A percentile compares a stretch with the other conserved stretches of the same genome.
phyloP scores from a whole-genome alignment of 2,888 invertebrate species.

The Chymomyza fuscimana region DNA sequence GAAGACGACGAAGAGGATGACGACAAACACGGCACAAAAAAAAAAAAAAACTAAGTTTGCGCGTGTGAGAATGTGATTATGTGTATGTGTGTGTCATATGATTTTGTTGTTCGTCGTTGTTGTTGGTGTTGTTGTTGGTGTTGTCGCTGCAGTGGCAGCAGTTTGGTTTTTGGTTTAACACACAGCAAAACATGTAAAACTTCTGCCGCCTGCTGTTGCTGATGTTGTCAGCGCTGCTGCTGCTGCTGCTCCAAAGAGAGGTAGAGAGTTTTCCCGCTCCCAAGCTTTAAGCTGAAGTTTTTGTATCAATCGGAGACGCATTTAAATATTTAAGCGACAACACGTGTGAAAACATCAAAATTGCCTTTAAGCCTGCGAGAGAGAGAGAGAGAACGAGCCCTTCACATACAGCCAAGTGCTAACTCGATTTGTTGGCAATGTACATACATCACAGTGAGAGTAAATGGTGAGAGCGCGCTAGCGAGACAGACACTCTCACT shows the following conservation, averaged over 20 bases:
- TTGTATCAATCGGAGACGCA: slow-evolving; percentile 46
- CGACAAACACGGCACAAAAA: slow-evolving; percentile 17
- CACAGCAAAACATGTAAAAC: slow-evolving; percentile 66
- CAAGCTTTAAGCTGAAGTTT: background rate
- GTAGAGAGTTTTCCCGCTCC: background rate
- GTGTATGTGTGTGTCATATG: slow-evolving; percentile 33
- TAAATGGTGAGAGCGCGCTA: background rate
- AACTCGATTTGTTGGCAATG: slow-evolving; percentile 39
- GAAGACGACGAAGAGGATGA: background rate
- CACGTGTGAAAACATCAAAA: slow-evolving; percentile 67
- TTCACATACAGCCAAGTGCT: slow-evolving; percentile 18
- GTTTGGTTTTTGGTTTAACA: slow-evolving; percentile 63
- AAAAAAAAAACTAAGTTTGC: slow-evolving; percentile 25
- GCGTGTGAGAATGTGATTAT: slow-evolving; percentile 15
- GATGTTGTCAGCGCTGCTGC: slow-evolving; percentile 58
- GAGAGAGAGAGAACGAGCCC: background rate
- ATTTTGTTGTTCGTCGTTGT: slow-evolving; percentile 32
- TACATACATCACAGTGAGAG: background rate
- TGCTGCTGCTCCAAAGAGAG: slow-evolving; percentile 14
- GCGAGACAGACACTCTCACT: background rate
- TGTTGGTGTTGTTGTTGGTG: slow-evolving; percentile 4
- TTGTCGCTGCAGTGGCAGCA: slow-evolving; percentile 51
- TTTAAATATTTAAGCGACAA: slow-evolving; percentile 69
- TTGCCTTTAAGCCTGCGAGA: slow-evolving; percentile 13
- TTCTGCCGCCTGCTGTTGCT: slow-evolving; percentile 36